Percentiles rank a stretch among this genome's conserved stretches.
Conservation (phyloP, 1,140 invertebrate species). For the Bicyclus anynana region DNA sequence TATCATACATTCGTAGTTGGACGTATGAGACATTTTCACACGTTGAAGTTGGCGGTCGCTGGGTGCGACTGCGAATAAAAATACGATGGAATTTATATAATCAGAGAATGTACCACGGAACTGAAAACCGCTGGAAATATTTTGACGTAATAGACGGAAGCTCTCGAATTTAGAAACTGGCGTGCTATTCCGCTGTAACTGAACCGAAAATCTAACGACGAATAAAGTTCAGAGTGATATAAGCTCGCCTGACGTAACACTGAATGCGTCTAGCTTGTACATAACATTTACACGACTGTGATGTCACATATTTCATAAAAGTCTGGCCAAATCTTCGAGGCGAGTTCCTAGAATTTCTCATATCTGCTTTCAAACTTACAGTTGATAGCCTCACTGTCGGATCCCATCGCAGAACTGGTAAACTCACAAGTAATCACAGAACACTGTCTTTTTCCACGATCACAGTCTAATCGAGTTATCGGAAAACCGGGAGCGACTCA, state of each 20-base stretch:
- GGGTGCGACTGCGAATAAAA: slow-evolving; percentile 24
- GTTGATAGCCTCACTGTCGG: slow-evolving; percentile 38
- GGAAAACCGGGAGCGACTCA: neutral
- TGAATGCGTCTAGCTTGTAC: neutral
- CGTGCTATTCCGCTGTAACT: neutral
- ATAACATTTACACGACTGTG: neutral
- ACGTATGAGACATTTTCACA: neutral
- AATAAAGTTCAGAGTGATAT: neutral
- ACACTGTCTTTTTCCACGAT: neutral
- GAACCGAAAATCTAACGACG: neutral
- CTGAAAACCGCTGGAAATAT: neutral
- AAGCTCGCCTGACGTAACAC: slow-evolving; percentile 10
- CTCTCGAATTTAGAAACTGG: slow-evolving; percentile 6
- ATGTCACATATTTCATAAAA: neutral
- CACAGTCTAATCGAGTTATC: slow-evolving; percentile 7
- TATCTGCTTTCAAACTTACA: slow-evolving; percentile 36
- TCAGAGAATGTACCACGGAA: neutral
- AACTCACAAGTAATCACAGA: slow-evolving; percentile 26
- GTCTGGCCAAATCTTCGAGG: neutral
- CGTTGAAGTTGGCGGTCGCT: slow-evolving; percentile 29
- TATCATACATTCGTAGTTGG: no score
- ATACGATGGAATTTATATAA: slow-evolving; percentile 18
- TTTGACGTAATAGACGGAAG: slow-evolving; percentile 16
- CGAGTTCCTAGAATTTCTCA: neutral
- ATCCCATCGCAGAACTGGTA: slow-evolving; percentile 34